Evolutionary conservation across 1,140 invertebrate genomes (phyloP).

Genomic region (Physella acuta): DNA sequence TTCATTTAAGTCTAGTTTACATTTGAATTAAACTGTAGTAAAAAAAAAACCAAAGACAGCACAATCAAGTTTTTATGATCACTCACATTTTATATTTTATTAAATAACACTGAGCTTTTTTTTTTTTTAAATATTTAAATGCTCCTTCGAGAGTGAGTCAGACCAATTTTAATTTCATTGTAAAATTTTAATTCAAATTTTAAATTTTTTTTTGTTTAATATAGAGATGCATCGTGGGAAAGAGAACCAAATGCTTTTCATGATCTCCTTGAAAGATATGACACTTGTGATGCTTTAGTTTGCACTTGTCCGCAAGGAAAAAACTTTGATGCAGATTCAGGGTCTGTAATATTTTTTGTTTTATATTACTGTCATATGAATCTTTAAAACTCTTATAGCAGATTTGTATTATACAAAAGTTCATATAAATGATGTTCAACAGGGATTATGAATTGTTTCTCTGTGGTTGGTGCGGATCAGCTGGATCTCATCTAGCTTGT

Average conservation of each 20-base stretch:
- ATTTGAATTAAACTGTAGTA: neutral
- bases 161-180: neutral
- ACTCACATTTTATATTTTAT: neutral
- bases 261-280: constrained; percentile 66
- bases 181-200: neutral
- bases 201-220: constrained; percentile 22
- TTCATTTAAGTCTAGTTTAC: neutral
- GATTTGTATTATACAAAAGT: neutral
- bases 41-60: neutral
- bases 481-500: constrained; percentile 16
- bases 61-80: neutral
- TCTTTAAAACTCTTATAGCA: neutral
- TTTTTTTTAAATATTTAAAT: neutral
- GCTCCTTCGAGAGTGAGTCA: neutral
- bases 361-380: neutral
- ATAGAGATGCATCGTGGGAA: constrained; percentile 73
- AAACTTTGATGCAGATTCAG: constrained; percentile 58
- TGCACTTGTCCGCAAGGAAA: constrained; percentile 67
- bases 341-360: constrained; percentile 27
- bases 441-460: constrained; percentile 14
- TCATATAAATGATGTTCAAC: neutral
- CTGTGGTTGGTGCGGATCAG: constrained; percentile 15
- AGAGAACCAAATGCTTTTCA: constrained; percentile 68
- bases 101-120: too few relatives aligned
- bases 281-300: constrained; percentile 64